phyloP scores from a whole-genome alignment of 2,113 vertebrate genomes.

The Pseudorasbora parva region DNA sequence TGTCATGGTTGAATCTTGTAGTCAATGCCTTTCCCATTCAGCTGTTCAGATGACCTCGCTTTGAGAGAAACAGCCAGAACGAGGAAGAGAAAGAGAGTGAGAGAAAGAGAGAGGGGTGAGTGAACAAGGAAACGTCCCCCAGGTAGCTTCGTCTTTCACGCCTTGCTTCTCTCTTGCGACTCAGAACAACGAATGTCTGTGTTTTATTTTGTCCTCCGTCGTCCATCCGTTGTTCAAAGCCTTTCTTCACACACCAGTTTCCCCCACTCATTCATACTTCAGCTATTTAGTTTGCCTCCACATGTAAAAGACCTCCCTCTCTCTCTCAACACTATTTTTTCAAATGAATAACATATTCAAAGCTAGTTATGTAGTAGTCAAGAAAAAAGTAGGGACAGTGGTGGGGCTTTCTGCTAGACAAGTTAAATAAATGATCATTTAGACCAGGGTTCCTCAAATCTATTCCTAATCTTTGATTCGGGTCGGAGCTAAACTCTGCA shows the following conservation, averaged over 20 bases:
- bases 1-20: background rate
- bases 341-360: background rate
- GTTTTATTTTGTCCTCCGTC: conserved; percentile 39
- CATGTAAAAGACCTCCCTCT: conserved; percentile 18
- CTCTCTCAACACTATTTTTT: conserved; percentile 4
- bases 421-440: too few species aligned
- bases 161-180: conserved; percentile 43
- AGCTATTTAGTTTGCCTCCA: conserved; percentile 9
- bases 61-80: conserved; percentile 32
- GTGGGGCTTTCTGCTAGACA: too few species aligned
- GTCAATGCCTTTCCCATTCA: background rate
- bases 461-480: too few species aligned
- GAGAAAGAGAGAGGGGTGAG: conserved; percentile 16
- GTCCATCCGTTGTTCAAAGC: conserved; percentile 42
- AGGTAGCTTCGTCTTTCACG: conserved; percentile 61
- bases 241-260: conserved; percentile 12
- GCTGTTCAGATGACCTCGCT: conserved; percentile 24
- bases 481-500: background rate
- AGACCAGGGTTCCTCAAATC: too few species aligned
- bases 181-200: conserved; percentile 49
- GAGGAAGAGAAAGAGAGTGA: conserved; percentile 29
- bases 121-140: conserved; percentile 59
- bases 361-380: background rate
- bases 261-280: conserved; percentile 27
- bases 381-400: background rate